Conservation (phyloP, 2,113 vertebrate species). For the Typhlomys cinereus region DNA sequence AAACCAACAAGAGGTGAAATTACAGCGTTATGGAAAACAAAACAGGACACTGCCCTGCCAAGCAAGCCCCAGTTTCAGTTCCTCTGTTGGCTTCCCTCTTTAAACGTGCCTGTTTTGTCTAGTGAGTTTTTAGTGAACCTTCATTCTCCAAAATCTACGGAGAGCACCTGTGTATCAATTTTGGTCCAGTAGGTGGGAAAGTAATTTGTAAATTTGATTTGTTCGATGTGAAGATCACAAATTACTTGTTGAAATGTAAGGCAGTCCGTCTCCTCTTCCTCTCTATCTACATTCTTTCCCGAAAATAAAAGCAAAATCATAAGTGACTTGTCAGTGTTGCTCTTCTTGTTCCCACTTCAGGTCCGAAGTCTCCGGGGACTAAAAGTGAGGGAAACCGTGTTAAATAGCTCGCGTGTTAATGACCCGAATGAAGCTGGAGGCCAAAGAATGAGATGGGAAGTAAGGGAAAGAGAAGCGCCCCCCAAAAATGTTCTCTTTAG, state of each 20-base stretch:
- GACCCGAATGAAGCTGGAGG: conserved; percentile 38
- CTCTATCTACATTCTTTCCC: conserved; percentile 74
- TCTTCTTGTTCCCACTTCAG: conserved; percentile 69
- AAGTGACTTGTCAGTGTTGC: conserved; percentile 77
- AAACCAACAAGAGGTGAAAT: conserved; percentile 40
- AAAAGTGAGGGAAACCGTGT: conserved; percentile 14
- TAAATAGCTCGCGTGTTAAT: conserved; percentile 43
- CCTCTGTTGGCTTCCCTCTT: conserved; percentile 48
- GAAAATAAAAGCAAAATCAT: conserved; percentile 86
- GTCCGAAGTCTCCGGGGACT: not conserved
- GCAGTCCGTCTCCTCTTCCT: conserved; percentile 65
- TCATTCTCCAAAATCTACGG: conserved; percentile 55
- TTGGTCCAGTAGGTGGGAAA: conserved; percentile 75
- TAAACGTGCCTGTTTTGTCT: conserved; percentile 54
- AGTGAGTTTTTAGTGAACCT: conserved; percentile 60
- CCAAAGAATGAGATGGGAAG: not conserved
- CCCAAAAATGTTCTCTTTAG: conserved; percentile 13
- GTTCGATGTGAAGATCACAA: conserved; percentile 79
- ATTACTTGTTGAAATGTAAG: conserved; percentile 85
- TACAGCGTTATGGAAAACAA: not conserved
- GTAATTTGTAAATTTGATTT: conserved; percentile 80
- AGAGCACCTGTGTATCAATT: conserved; percentile 54
- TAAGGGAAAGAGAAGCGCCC: not conserved
- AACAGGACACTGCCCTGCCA: no score
- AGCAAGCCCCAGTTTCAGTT: conserved; percentile 44